Evolutionary conservation across 1,140 invertebrate species (phyloP).

Genomic region (Bombus consobrinus): DNA sequence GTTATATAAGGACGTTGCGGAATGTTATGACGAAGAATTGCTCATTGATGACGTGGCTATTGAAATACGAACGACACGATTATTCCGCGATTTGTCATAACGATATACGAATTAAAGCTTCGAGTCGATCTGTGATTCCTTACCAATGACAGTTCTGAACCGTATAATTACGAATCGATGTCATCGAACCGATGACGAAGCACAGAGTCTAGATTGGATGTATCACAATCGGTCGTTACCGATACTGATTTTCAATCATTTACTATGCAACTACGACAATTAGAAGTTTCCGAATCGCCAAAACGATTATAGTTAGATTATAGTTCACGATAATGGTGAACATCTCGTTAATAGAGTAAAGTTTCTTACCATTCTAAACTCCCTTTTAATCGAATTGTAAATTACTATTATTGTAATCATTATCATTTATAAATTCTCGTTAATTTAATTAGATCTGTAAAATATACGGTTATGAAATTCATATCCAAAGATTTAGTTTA

Average conservation of each 20-base stretch:
- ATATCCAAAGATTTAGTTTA: slow-evolving; percentile 7
- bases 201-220: background rate
- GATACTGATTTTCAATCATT: background rate
- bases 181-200: slow-evolving; percentile 14
- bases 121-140: background rate
- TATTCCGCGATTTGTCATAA: background rate
- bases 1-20: background rate
- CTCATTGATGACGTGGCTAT: slow-evolving; percentile 16
- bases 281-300: background rate
- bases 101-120: background rate
- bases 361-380: background rate
- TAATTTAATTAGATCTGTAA: background rate
- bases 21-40: background rate
- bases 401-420: too few species aligned
- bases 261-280: background rate
- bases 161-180: slow-evolving; percentile 13
- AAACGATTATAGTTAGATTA: background rate
- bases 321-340: too few species aligned
- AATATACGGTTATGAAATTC: background rate
- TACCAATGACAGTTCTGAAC: background rate
- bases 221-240: background rate
- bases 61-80: slow-evolving; percentile 5
- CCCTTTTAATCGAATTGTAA: background rate
- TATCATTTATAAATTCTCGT: background rate
- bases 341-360: background rate